phyloP scores from a whole-genome alignment of 2,797 vertebrate species.

The Gobionotothen gibberifrons region DNA sequence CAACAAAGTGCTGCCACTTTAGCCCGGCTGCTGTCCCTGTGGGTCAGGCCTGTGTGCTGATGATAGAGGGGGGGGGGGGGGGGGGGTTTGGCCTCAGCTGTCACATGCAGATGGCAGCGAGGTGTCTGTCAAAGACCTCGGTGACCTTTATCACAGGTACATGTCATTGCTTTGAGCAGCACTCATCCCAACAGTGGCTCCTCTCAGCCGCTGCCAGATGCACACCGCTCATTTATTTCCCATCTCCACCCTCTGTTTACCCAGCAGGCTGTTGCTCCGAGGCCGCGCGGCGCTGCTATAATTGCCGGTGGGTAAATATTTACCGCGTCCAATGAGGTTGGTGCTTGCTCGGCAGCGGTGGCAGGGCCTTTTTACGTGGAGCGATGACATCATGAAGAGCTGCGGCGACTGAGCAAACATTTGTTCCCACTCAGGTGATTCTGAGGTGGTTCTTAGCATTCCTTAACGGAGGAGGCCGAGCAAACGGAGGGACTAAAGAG shows the following conservation, averaged over 20 bases:
- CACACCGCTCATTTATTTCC: conserved; percentile 66
- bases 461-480: conserved; percentile 40
- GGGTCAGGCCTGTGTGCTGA: conserved; percentile 19
- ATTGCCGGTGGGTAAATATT: conserved; percentile 73
- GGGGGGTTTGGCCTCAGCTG: conserved; percentile 27
- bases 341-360: conserved; percentile 1
- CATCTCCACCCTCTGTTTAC: conserved; percentile 64
- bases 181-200: conserved; percentile 37
- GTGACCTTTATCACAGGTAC: conserved; percentile 64
- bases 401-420: conserved; percentile 56
- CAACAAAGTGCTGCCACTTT: conserved; percentile 23
- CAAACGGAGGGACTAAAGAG: conserved; percentile 36
- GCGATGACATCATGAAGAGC: conserved; percentile 60
- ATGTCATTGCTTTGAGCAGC: conserved; percentile 42
- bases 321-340: conserved; percentile 48
- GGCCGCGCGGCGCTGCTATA: conserved; percentile 51
- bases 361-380: conserved; percentile 24
- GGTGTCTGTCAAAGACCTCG: conserved; percentile 23
- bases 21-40: conserved; percentile 24
- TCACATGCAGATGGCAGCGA: conserved; percentile 47
- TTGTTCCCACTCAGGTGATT: conserved; percentile 63
- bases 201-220: conserved; percentile 54
- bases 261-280: conserved; percentile 54
- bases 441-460: conserved; percentile 45
- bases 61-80: not conserved